A percentile compares a stretch with the other conserved stretches of the same genome.
phyloP scores from a whole-genome alignment of 2,113 vertebrate genomes.

The Lagopus muta region DNA sequence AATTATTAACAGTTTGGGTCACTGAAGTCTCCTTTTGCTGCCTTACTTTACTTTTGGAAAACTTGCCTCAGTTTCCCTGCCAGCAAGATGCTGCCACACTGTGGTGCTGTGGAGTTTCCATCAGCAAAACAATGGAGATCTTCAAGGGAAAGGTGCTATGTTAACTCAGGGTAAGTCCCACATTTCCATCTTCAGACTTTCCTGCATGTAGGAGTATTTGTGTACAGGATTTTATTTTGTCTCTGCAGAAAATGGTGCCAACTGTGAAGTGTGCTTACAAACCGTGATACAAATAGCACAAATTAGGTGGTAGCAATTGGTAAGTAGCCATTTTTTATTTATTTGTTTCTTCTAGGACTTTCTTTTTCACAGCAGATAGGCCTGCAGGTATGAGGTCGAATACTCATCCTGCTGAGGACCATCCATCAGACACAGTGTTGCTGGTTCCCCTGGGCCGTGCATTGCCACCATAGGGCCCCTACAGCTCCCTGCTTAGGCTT shows the following conservation, averaged over 20 bases:
- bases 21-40: neutral
- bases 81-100: neutral
- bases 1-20: neutral
- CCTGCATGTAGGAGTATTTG: neutral
- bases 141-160: neutral
- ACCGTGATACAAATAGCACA: neutral
- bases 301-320: neutral
- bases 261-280: neutral
- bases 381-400: neutral
- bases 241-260: neutral
- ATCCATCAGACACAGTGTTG: rapidly evolving
- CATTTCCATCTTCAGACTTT: neutral
- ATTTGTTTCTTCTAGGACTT: neutral
- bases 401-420: neutral
- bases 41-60: neutral
- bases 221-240: neutral
- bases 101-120: neutral
- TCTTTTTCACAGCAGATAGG: neutral
- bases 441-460: rapidly evolving
- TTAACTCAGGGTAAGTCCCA: neutral
- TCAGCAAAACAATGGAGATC: neutral
- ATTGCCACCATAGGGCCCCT: no score
- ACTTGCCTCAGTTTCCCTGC: constrained; percentile 12
- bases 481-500: neutral
- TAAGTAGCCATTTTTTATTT: rapidly evolving